Evolutionary conservation across 2,113 vertebrate species (phyloP).

Genomic region (Coturnix japonica): DNA sequence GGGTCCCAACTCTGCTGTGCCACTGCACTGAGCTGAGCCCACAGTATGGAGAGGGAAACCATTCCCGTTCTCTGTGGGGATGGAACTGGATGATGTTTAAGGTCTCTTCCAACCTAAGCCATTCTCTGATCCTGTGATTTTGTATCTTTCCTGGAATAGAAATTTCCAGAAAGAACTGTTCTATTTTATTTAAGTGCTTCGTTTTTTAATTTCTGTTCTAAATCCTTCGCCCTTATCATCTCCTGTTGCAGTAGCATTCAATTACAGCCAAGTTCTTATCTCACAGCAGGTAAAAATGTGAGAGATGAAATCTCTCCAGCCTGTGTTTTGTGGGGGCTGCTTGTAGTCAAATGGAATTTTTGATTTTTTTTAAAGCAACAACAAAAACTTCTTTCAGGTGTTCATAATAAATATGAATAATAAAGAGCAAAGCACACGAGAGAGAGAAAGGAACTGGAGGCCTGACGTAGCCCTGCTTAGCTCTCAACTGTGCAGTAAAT

Average conservation of each 20-base stretch:
- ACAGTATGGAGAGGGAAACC: rapidly evolving
- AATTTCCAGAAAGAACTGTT: neutral
- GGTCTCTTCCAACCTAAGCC: too few relatives aligned
- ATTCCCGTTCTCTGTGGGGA: neutral
- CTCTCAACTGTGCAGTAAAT: neutral
- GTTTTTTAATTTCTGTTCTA: neutral
- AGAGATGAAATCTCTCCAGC: neutral
- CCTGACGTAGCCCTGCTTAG: neutral
- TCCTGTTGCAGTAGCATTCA: neutral
- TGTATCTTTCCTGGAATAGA: neutral
- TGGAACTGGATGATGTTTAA: too few relatives aligned
- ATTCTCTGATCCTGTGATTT: too few relatives aligned
- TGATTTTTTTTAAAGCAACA: neutral
- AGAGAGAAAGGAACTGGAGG: rapidly evolving
- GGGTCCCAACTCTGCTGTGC: neutral
- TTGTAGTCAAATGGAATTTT: neutral
- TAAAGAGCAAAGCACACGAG: neutral
- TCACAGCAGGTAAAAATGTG: neutral
- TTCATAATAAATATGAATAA: neutral
- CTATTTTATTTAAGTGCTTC: neutral
- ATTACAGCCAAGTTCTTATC: neutral
- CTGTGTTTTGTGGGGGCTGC: rapidly evolving
- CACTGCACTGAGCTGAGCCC: rapidly evolving
- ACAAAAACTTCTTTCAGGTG: neutral
- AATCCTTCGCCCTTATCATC: neutral